Conservation (phyloP, 2,797 vertebrate genomes). For the Epinephelus awoara region DNA sequence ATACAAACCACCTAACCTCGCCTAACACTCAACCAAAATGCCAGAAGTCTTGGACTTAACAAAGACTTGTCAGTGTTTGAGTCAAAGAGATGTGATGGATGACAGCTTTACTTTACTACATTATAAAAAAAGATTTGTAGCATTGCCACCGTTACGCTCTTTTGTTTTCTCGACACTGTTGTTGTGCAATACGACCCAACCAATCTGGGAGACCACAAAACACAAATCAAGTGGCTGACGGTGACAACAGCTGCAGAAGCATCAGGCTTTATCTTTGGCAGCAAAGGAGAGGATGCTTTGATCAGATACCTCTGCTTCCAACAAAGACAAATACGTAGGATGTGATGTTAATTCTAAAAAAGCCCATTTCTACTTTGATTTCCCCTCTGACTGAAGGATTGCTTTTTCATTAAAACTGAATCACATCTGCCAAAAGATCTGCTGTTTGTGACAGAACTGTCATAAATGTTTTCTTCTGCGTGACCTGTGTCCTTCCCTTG, state of each 20-base stretch:
- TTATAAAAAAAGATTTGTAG: background rate
- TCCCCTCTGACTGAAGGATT: constrained; percentile 21
- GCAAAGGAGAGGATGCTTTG: constrained; percentile 41
- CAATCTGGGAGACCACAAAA: constrained; percentile 40
- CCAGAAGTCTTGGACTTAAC: background rate
- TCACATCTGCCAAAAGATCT: background rate
- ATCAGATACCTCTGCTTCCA: constrained; percentile 43
- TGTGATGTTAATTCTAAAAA: constrained; percentile 15
- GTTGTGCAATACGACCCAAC: constrained; percentile 20
- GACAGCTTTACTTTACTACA: background rate
- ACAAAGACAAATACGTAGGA: background rate
- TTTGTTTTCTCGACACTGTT: constrained; percentile 6
- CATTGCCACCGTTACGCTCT: background rate
- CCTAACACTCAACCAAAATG: background rate
- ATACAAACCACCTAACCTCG: constrained; percentile 17
- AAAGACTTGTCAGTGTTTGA: constrained; percentile 21
- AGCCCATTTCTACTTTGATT: constrained; percentile 28
- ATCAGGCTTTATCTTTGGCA: constrained; percentile 41
- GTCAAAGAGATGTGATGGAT: constrained; percentile 9
- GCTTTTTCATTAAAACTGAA: background rate
- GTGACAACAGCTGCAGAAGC: constrained; percentile 34
- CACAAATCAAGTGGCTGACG: constrained; percentile 38
- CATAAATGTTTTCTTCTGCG: background rate
- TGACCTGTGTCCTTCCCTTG: constrained; percentile 17
- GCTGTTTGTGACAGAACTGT: constrained; percentile 3